These are phyloP conservation scores for Porites australiensis DNA, from an alignment of 64 coral and sea anemone species.

Conservation along the genomic window DNA sequence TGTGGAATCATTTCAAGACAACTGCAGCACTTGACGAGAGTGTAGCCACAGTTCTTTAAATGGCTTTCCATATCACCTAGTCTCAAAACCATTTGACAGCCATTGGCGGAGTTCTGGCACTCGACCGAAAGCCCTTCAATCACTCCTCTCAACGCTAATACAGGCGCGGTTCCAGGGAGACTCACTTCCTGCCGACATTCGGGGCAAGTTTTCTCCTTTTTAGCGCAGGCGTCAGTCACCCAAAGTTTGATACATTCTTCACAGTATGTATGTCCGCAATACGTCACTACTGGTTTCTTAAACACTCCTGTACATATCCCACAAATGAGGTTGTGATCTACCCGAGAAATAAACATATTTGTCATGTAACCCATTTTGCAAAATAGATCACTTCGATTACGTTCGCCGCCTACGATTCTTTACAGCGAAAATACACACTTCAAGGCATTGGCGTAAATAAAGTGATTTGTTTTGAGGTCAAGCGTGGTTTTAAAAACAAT, in stretches of 20 bases:
- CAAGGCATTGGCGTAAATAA: neutral
- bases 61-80: conserved; percentile 74
- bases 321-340: conserved; percentile 85
- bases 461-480: neutral
- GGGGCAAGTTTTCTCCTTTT: conserved; percentile 21
- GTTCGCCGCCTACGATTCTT: neutral
- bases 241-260: conserved; percentile 73
- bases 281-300: conserved; percentile 65
- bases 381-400: neutral
- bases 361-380: conserved; percentile 79
- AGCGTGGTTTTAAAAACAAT: conserved; percentile 18
- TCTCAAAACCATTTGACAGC: conserved; percentile 72
- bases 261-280: conserved; percentile 92
- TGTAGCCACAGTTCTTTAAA: conserved; percentile 62
- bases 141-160: conserved; percentile 52
- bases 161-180: neutral
- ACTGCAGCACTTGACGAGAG: conserved; percentile 54
- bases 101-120: conserved; percentile 40
- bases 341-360: conserved; percentile 61
- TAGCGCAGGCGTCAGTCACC: neutral
- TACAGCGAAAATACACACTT: neutral
- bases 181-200: conserved; percentile 35
- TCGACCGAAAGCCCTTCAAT: conserved; percentile 53
- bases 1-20: conserved; percentile 56
- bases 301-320: conserved; percentile 89